Evolutionary conservation across 2,113 vertebrate genomes (phyloP).

Genomic region (Butorides virescens): DNA sequence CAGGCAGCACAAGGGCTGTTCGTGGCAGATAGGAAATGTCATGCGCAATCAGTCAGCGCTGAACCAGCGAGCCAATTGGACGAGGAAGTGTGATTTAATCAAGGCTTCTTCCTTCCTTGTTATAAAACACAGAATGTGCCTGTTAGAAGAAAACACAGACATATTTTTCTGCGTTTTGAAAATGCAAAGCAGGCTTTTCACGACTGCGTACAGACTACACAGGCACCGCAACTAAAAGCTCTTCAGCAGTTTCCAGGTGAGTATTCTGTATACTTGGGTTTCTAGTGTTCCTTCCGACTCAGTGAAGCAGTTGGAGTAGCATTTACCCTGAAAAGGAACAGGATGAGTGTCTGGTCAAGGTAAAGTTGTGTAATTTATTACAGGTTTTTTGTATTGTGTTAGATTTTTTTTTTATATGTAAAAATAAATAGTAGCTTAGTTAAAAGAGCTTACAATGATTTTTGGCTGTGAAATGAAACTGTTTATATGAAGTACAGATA

Average conservation of each 20-base stretch:
- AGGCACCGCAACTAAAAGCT: fast-evolving
- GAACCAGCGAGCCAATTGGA: background rate
- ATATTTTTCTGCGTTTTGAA: background rate
- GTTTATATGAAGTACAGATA: background rate
- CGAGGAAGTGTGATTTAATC: background rate
- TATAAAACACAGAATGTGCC: background rate
- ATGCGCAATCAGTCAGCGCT: background rate
- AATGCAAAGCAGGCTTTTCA: background rate
- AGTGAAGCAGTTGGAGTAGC: background rate
- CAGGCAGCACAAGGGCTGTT: background rate
- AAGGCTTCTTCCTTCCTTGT: constrained; percentile 53
- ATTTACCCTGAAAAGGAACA: background rate
- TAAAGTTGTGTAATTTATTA: background rate
- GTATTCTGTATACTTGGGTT: background rate
- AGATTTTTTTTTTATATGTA: background rate
- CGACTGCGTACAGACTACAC: background rate
- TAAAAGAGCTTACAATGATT: background rate
- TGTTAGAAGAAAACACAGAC: background rate
- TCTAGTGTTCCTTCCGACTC: fast-evolving
- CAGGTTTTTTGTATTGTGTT: background rate
- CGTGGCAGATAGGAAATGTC: background rate
- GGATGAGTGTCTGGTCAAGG: background rate
- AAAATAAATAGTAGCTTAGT: background rate
- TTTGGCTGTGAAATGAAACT: background rate
- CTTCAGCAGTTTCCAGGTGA: background rate